phyloP scores from a whole-genome alignment of 1,140 invertebrate genomes.

The Tigriopus japonicus region DNA sequence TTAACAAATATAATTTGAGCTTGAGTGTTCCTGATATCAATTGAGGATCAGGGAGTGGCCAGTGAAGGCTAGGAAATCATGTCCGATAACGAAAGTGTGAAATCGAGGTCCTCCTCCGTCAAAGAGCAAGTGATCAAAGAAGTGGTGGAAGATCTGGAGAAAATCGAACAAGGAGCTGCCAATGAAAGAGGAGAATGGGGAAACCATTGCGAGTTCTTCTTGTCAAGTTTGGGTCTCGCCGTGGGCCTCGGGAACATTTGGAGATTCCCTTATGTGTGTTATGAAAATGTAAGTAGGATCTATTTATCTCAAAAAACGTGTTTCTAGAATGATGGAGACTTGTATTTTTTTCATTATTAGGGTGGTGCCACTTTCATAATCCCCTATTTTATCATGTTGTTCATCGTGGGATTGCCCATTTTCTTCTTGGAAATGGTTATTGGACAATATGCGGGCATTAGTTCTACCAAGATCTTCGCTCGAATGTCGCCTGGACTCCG shows the following conservation, averaged over 20 bases:
- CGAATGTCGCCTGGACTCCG: slow-evolving; percentile 25
- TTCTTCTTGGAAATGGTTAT: slow-evolving; percentile 37
- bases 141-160: too few relatives aligned
- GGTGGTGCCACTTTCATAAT: slow-evolving; percentile 33
- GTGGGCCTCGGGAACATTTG: slow-evolving; percentile 28
- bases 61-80: too few relatives aligned
- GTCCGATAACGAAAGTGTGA: too few relatives aligned
- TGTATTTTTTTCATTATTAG: slow-evolving; percentile 43
- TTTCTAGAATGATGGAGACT: too few relatives aligned
- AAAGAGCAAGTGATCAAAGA: too few relatives aligned
- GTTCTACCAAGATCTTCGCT: slow-evolving; percentile 46
- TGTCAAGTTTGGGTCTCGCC: slow-evolving; percentile 24
- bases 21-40: too few relatives aligned
- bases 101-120: too few relatives aligned
- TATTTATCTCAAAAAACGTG: too few relatives aligned
- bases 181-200: slow-evolving; percentile 21
- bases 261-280: slow-evolving; percentile 25
- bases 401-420: slow-evolving; percentile 27
- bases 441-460: slow-evolving; percentile 75
- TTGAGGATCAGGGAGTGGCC: too few relatives aligned
- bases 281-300: slow-evolving; percentile 23
- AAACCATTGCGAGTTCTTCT: slow-evolving; percentile 23
- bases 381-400: slow-evolving; percentile 30
- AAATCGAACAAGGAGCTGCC: not conserved
- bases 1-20: too few relatives aligned